Evolutionary conservation across 2,113 vertebrate species (phyloP), one percentile per base, ranked within the genome.

Genomic region (Daubentonia madagascariensis): DNA sequence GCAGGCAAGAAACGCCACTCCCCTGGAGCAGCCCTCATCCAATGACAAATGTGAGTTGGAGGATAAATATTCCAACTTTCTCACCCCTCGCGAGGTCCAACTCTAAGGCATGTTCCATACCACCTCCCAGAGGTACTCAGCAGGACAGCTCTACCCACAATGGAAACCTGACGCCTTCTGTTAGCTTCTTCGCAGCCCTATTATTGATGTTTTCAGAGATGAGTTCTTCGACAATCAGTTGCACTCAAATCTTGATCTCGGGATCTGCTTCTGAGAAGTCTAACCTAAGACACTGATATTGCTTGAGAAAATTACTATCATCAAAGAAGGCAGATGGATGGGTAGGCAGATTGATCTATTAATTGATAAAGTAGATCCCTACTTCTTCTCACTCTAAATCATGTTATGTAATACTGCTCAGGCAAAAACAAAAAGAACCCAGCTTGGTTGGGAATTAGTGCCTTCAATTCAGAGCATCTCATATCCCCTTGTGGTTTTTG

Each of bases 301-400:
- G n/a, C 23, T n/a, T 57, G 70, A 59, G 63, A 43, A 28, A n/a
- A 88, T 68, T 79, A 72, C 2, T 9, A 48, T 32, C 70, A 37
- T 84, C 48, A 43, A 61, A 72, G 28, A 72, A 65, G 78, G 43
- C 20, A 10, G 37, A 57, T 40, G 22, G 45, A 45, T 35, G 23
- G 17, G 4, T 17, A 5, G 25, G n/a, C 13, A 3, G 2, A 59
- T 40, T 3, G 13, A 63, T 7, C 0, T 2, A 8, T 54, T 7
- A 13, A 37, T 48, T 2, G 0, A 37, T 28, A 40, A 11, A 59
- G 30, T 23, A 68, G 40, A 85, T 25, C 9, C 2, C 40, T 61
- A 35, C n/a, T 54, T 67, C 43, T 22, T 43, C 23, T 54, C 22
- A 10, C 28, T 94, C 48, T 79, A 57, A 87, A 54, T 59, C 14